Base-by-base conservation (phyloP, 2,888 invertebrate species). In the Metellina segmentata region DNA sequence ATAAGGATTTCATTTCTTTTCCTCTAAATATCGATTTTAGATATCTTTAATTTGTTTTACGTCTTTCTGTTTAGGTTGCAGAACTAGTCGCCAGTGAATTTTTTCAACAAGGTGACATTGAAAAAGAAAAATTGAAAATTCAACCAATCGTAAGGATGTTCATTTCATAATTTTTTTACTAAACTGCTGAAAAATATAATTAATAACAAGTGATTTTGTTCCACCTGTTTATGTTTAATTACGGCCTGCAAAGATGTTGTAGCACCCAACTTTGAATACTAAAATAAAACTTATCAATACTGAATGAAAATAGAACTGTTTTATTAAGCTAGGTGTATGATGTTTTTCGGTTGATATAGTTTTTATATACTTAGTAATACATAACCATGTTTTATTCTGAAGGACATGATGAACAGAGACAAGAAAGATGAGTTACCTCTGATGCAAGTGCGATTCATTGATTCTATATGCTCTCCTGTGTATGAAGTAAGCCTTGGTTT, bases 371-470 rank as follows among this genome's bases (percentile, higher is more conserved):
- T 34, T 2, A 34, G 16, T 77, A 34, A 34, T 4, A 77, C 13
- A 77, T 34, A 75, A 77, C 48, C 34, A 9, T 78, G 52, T 19
- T 81, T 83, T 71, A 16, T 83, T 77, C 74, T 71, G 93, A 83
- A 98, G 98, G 98, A 98, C 95, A 97, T 98, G 95, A 98, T 98
- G 98, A 98, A 98, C 95, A 96, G 98, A 94, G 98, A 98, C 94
- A 98, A 98, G 95, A 97, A 98, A 95, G 98, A 98, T 94, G 97
- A 98, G 95, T 96, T 98, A 94, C 98, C 98, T 70, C 96, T 97
- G 94, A 98, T 98, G 98, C 98, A 98, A 96, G 98, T 99, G 93
- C 97, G 97, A 94, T 99, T 98, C 95, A 98, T 99, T 93, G 98
- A 99, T 95, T 97, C 98, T 70, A 98, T 99, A 94, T 98, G 98